Percentiles rank a stretch among this genome's conserved stretches.
These are phyloP conservation scores for Mesocentrotus franciscanus DNA, from an alignment of 53 echinoderm and acorn worm genomes.

Conservation along the genomic window DNA sequence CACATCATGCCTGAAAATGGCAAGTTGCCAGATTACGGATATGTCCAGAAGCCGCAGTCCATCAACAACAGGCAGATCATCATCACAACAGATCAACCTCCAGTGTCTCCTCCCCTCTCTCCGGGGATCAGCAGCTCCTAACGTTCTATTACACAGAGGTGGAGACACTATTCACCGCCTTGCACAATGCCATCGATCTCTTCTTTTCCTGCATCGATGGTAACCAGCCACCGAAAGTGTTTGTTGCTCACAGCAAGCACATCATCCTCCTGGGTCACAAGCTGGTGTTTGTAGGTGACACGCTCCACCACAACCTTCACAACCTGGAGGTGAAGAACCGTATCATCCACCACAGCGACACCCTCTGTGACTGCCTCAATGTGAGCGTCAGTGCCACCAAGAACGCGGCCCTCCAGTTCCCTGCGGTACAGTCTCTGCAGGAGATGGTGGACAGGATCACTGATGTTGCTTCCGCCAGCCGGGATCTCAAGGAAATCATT, in stretches of 20 bases:
- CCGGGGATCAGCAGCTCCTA: conserved; percentile 86
- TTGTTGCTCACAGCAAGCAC: conserved; percentile 97
- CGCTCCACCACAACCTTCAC: conserved; percentile 89
- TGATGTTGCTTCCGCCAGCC: conserved; percentile 87
- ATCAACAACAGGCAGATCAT: conserved; percentile 82
- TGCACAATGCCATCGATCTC: conserved; percentile 84
- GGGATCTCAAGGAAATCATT: conserved; percentile 77
- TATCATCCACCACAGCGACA: conserved; percentile 86
- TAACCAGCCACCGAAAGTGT: conserved; percentile 95
- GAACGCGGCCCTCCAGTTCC: conserved; percentile 93
- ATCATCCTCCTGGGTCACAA: conserved; percentile 96
- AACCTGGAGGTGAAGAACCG: conserved; percentile 76
- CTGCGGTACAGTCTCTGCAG: conserved; percentile 87
- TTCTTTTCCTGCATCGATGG: conserved; percentile 98
- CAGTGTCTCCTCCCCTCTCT: conserved; percentile 67
- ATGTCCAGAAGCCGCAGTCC: conserved; percentile 75
- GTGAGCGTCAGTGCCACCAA: conserved; percentile 91
- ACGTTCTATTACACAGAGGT: conserved; percentile 86
- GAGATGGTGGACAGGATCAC: conserved; percentile 98
- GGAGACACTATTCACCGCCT: conserved; percentile 80
- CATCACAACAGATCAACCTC: conserved; percentile 70
- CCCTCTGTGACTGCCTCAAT: conserved; percentile 89
- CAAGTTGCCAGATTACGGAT: conserved; percentile 82
- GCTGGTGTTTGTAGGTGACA: conserved; percentile 97
- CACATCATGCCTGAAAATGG: conserved; percentile 65